These are phyloP conservation scores for Acanthornis magna DNA, from an alignment of 2,797 vertebrate species.

Conservation along the genomic window DNA sequence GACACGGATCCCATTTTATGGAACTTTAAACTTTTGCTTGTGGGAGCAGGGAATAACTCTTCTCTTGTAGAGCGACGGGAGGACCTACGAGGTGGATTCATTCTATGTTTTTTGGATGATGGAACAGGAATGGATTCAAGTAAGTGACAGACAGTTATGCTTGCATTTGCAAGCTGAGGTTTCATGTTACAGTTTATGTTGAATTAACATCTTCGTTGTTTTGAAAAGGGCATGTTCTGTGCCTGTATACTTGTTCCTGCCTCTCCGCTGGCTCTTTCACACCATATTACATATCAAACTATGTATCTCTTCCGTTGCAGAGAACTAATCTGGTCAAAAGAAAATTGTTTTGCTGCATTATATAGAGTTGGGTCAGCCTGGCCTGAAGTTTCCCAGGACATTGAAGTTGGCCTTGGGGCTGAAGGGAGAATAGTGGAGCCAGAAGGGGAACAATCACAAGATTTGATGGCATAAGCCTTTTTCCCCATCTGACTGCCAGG, in stretches of 20 bases:
- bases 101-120: conserved; percentile 97
- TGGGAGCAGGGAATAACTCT: not conserved
- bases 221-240: not conserved
- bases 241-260: not conserved
- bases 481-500: not conserved
- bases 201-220: not conserved
- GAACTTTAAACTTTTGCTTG: not conserved
- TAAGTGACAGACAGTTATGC: conserved; percentile 74
- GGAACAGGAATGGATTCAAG: conserved; percentile 96
- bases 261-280: not conserved
- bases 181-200: not conserved
- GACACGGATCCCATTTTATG: not conserved
- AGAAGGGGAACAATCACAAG: not conserved
- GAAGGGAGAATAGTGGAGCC: not conserved
- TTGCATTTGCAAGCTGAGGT: not conserved
- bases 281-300: not conserved
- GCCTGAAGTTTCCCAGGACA: not conserved
- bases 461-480: not conserved
- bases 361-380: not conserved
- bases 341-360: not conserved
- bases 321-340: not conserved
- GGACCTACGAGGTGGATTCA: conserved; percentile 91
- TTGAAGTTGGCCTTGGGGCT: not conserved
- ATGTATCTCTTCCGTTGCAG: not conserved
- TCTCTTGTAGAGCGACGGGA: conserved; percentile 81